Evolutionary conservation across 1,140 invertebrate genomes (phyloP).

Genomic region (Wiebesia pumilae): DNA sequence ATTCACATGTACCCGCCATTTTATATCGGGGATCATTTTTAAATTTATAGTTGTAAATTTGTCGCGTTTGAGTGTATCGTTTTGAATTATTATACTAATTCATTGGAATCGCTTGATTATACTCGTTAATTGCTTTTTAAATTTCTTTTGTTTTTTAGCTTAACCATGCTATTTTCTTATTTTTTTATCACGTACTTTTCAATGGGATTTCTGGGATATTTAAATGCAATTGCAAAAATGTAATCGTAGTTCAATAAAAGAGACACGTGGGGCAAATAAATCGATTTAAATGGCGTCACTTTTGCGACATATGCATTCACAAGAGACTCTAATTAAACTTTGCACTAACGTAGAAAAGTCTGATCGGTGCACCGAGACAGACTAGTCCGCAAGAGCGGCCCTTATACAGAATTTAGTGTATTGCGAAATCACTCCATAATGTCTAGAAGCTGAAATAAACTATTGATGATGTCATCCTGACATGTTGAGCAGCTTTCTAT

Average conservation of each 20-base stretch:
- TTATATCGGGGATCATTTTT: no score
- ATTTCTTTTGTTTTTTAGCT: no score
- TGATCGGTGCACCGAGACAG: background rate
- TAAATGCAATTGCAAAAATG: background rate
- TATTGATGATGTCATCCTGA: background rate
- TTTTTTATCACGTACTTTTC: no score
- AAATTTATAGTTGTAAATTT: no score
- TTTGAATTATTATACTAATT: no score
- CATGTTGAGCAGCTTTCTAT: background rate
- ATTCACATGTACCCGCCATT: no score
- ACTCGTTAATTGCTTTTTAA: no score
- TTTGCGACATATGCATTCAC: background rate
- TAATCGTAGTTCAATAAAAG: background rate
- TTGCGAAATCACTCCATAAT: background rate
- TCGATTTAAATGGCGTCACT: background rate
- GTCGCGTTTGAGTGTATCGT: no score
- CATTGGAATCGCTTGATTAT: no score
- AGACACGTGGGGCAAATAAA: background rate
- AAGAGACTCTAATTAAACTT: slow-evolving; percentile 18
- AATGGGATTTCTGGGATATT: background rate
- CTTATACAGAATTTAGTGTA: slow-evolving; percentile 11
- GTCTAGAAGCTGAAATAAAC: background rate
- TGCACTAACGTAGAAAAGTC: slow-evolving; percentile 26
- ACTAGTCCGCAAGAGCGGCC: background rate
- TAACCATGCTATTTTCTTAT: no score